Base-by-base conservation (phyloP, 2,797 vertebrate genomes). In the Hoplostethus atlanticus region DNA sequence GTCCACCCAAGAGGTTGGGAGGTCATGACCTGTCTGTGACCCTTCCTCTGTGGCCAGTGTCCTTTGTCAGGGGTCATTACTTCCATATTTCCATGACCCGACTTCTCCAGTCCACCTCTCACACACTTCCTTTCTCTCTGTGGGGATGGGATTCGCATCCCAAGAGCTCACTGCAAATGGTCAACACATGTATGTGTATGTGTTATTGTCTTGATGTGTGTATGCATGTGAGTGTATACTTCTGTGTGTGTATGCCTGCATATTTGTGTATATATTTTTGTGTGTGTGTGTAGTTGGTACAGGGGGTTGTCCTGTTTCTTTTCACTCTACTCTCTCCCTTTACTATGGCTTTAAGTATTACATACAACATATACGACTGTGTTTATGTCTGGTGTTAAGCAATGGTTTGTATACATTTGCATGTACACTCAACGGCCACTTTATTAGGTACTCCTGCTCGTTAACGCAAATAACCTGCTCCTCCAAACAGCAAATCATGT, bases 1-100 rank as follows among this genome's bases (percentile, higher is more conserved):
- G 28, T 28, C 28, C 28, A 28, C 3, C 28, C 28, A 28, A 2
- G 28, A 28, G 28, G 2, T 3, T 28, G 16, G 15, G 69, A 73
- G 68, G 77, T 72, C 51, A 52, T 56, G 73, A 84, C 79, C 80
- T 69, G 71, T 81, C 80, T 83, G 7, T 11, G 17, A 28, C 63
- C 34, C 16, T 42, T 28, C 8, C 60, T 63, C 51, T 55, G 36
- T 55, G 15, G 21, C 21, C 40, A 4, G 25, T 55, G 63, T 25
- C 8, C 21, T 55, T 53, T 25, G 65, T 48, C 12, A 28, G 28
- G 3, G 28, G 2, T 28, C 28, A 28, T 2, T 28, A 25, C 76
- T 80, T 71, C 34, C 67, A 58, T 60, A 55, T 71, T 80, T 54
- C 54, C 6, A 46, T 54, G 6, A 56, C 52, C 30, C 46, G 16